Conservation (phyloP, 2,888 invertebrate species). For the Operophtera brumata region DNA sequence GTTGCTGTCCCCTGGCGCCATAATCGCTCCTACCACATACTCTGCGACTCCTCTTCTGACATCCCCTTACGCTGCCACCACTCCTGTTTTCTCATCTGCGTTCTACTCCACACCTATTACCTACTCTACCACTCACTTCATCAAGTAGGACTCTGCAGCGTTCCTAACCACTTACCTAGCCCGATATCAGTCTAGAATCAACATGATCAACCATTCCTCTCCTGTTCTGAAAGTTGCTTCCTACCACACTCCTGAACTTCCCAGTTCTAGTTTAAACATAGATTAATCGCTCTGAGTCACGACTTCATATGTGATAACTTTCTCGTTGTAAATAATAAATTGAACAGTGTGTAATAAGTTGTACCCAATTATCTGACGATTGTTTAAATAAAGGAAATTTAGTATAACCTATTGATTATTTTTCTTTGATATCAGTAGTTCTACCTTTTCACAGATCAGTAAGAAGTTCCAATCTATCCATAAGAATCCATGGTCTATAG, state of each 20-base stretch:
- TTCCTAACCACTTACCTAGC: constrained; percentile 44
- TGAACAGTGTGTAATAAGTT: neutral
- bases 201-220: constrained; percentile 39
- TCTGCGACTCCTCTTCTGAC: constrained; percentile 46
- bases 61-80: constrained; percentile 46
- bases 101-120: constrained; percentile 47
- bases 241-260: constrained; percentile 38
- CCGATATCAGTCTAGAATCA: constrained; percentile 52
- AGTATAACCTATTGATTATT: neutral
- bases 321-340: neutral
- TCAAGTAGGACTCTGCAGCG: constrained; percentile 57
- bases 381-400: constrained; percentile 2
- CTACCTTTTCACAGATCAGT: no score
- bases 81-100: constrained; percentile 38
- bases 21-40: constrained; percentile 41
- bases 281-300: neutral
- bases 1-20: constrained; percentile 21
- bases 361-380: neutral
- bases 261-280: constrained; percentile 5
- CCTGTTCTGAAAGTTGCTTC: constrained; percentile 43
- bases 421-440: neutral
- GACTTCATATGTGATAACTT: neutral
- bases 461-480: no score
- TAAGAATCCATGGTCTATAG: no score
- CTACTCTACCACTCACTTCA: constrained; percentile 50